Conservation (phyloP, 2,888 invertebrate species). For the Bombyx huttoni region DNA sequence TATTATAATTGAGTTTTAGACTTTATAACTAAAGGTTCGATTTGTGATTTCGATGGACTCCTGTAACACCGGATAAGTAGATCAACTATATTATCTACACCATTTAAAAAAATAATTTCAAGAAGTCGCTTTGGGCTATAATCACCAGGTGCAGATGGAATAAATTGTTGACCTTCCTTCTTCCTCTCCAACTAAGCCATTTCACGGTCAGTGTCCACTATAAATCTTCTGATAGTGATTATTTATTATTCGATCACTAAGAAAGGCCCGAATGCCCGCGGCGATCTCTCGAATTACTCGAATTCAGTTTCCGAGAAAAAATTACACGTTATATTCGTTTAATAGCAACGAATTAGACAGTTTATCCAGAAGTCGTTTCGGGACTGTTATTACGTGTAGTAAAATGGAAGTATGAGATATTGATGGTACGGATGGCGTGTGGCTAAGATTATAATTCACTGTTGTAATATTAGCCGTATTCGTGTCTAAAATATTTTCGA, state of each 20-base stretch:
- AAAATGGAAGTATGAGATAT: neutral
- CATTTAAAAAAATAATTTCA: no score
- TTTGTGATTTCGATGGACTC: no score
- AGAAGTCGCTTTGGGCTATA: conserved; percentile 15
- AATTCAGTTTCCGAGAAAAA: conserved; percentile 26
- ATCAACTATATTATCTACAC: no score
- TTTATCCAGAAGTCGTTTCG: conserved; percentile 30
- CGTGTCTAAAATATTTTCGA: no score
- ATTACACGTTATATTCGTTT: conserved; percentile 22
- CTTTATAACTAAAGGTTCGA: no score
- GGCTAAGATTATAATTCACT: neutral
- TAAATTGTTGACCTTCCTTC: conserved; percentile 24
- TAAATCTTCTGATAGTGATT: neutral
- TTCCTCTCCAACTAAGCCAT: conserved; percentile 41
- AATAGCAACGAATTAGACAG: conserved; percentile 13
- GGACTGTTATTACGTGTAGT: neutral
- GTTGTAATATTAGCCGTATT: no score
- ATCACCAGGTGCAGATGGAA: conserved; percentile 42
- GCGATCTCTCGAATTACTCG: conserved; percentile 21
- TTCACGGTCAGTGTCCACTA: conserved; percentile 20
- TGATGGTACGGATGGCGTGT: neutral
- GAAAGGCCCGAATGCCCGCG: conserved; percentile 24
- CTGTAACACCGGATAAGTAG: no score
- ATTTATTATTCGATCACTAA: conserved; percentile 21
- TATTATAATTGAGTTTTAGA: no score